Conservation (phyloP, 2,113 vertebrate species). For the Sarotherodon lohbergeri region DNA sequence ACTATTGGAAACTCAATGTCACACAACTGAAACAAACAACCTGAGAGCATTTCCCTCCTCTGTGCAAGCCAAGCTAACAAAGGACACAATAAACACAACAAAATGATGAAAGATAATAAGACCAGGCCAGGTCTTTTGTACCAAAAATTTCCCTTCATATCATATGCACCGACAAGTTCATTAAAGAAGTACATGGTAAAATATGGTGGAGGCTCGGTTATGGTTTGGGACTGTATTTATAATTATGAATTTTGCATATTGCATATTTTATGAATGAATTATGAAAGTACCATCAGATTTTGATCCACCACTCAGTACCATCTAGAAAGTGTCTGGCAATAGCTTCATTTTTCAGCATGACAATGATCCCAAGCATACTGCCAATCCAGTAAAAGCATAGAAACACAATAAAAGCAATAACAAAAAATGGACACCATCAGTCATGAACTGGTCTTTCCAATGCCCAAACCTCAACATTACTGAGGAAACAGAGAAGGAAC, state of each 20-base stretch:
- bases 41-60: background rate
- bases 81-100: background rate
- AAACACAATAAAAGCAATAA: background rate
- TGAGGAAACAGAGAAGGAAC: background rate
- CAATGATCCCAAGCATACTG: background rate
- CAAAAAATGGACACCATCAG: background rate
- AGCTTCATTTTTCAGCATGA: background rate
- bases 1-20: background rate
- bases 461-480: background rate
- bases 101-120: background rate
- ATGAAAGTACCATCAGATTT: background rate
- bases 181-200: background rate
- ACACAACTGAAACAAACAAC: background rate
- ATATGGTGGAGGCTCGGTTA: background rate
- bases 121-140: background rate
- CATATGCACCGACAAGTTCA: background rate
- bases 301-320: background rate
- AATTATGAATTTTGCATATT: background rate
- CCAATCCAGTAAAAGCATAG: background rate
- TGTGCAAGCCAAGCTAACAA: background rate
- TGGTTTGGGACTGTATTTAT: background rate
- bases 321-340: background rate
- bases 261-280: too few species aligned
- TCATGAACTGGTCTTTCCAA: background rate
- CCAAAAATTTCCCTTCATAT: background rate